Evolutionary conservation across 2,797 vertebrate genomes (phyloP).

Genomic region (Myiothlypis coronata): DNA sequence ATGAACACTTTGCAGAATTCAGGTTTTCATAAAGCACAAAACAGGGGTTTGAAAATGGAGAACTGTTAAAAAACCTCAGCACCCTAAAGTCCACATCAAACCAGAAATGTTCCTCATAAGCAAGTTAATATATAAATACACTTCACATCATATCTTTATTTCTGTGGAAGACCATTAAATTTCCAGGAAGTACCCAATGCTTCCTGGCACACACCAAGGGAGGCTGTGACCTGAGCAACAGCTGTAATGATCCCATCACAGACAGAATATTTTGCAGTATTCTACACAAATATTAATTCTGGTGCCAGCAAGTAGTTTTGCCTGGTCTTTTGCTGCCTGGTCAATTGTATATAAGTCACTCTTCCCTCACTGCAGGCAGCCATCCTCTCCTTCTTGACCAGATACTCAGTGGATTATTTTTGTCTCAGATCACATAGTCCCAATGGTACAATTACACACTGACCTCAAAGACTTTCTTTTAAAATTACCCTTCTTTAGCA

Average conservation of each 20-base stretch:
- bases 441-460: constrained; percentile 77
- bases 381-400: constrained; percentile 65
- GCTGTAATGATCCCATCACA: background rate
- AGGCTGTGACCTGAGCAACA: background rate
- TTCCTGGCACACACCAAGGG: background rate
- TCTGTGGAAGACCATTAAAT: background rate
- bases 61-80: background rate
- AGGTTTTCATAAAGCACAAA: background rate
- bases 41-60: background rate
- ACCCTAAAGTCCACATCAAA: background rate
- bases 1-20: background rate
- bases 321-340: background rate
- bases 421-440: constrained; percentile 70
- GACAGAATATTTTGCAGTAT: background rate
- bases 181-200: background rate
- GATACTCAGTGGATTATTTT: constrained; percentile 75
- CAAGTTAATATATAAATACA: background rate
- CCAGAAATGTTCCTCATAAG: background rate
- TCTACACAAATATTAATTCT: background rate
- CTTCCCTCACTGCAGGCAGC: constrained; percentile 44
- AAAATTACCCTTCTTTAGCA: constrained; percentile 78
- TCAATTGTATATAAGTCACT: constrained; percentile 20
- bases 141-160: background rate
- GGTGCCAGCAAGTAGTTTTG: background rate
- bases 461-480: constrained; percentile 78